Conservation (phyloP, 2,888 invertebrate species). For the Lasioglossum calceatum region DNA sequence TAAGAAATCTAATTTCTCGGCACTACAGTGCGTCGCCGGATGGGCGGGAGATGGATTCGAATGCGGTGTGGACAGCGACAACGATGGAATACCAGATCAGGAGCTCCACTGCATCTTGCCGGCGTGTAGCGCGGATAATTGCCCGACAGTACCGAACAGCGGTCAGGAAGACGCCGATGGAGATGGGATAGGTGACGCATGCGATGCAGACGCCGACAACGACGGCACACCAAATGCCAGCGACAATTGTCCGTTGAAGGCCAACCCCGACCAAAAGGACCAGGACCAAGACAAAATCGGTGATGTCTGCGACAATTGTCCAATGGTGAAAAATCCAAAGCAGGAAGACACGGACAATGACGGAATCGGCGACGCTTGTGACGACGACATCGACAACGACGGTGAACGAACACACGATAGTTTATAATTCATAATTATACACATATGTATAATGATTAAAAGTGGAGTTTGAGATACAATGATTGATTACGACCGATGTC, state of each 20-base stretch:
- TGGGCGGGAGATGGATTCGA: slow-evolving; percentile 96
- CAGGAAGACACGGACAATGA: slow-evolving; percentile 95
- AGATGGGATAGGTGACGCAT: slow-evolving; percentile 94
- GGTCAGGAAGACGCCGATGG: slow-evolving; percentile 96
- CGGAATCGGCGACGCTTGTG: slow-evolving; percentile 93
- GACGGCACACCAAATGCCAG: slow-evolving; percentile 91
- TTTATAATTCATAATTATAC: too few relatives aligned
- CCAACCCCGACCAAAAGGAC: slow-evolving; percentile 93
- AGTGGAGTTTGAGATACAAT: too few relatives aligned
- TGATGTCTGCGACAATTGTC: slow-evolving; percentile 97
- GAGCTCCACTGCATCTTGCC: slow-evolving; percentile 89
- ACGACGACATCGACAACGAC: slow-evolving; percentile 84
- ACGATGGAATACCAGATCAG: slow-evolving; percentile 96
- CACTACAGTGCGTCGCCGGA: slow-evolving; percentile 90
- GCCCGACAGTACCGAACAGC: slow-evolving; percentile 93
- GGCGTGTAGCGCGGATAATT: slow-evolving; percentile 92
- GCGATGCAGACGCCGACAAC: slow-evolving; percentile 84
- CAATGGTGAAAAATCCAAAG: slow-evolving; percentile 90
- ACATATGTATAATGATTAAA: too few relatives aligned
- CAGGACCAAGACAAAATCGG: slow-evolving; percentile 91
- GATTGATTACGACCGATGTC: too few relatives aligned
- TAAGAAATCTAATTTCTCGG: not conserved
- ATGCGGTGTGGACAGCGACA: slow-evolving; percentile 94
- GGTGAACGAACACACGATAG: slow-evolving; percentile 60
- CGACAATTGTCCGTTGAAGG: slow-evolving; percentile 93